Conservation (phyloP, 2,113 vertebrate species). For the Pangasianodon hypophthalmus region DNA sequence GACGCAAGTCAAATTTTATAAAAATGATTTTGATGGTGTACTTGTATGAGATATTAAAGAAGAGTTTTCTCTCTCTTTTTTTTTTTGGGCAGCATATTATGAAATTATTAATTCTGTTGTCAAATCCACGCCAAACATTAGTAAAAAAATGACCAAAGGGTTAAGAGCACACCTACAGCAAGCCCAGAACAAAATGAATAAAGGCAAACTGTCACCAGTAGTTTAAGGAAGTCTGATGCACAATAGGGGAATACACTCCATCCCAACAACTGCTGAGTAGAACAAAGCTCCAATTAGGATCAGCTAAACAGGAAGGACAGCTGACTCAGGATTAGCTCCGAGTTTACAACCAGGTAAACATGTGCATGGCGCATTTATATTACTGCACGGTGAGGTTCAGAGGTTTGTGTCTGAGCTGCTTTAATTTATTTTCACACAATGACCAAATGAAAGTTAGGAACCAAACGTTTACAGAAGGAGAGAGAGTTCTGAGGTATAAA, state of each 20-base stretch:
- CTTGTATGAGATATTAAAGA: constrained; percentile 82
- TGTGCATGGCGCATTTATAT: not conserved
- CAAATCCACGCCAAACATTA: constrained; percentile 96
- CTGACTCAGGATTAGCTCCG: constrained; percentile 12
- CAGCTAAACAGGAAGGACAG: constrained; percentile 16
- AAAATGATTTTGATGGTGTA: constrained; percentile 65
- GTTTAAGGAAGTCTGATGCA: constrained; percentile 88
- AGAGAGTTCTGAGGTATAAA: not conserved
- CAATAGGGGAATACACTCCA: constrained; percentile 65
- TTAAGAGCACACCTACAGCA: constrained; percentile 91
- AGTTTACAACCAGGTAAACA: constrained; percentile 2
- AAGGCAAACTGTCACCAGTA: constrained; percentile 85
- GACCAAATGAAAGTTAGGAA: constrained; percentile 9
- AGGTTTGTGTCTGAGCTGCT: not conserved
- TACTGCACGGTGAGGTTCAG: not conserved
- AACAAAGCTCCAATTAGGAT: constrained; percentile 46
- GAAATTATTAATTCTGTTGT: constrained; percentile 82
- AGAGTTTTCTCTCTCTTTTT: constrained; percentile 90
- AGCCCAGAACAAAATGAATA: constrained; percentile 64
- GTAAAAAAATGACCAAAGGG: constrained; percentile 89
- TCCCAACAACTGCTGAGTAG: constrained; percentile 64
- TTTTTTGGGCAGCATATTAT: constrained; percentile 89
- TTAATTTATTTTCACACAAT: not conserved
- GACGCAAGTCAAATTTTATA: constrained; percentile 73
- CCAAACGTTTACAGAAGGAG: not conserved